Conservation (phyloP, 2,113 vertebrate genomes). For the Chlorocebus sabaeus region DNA sequence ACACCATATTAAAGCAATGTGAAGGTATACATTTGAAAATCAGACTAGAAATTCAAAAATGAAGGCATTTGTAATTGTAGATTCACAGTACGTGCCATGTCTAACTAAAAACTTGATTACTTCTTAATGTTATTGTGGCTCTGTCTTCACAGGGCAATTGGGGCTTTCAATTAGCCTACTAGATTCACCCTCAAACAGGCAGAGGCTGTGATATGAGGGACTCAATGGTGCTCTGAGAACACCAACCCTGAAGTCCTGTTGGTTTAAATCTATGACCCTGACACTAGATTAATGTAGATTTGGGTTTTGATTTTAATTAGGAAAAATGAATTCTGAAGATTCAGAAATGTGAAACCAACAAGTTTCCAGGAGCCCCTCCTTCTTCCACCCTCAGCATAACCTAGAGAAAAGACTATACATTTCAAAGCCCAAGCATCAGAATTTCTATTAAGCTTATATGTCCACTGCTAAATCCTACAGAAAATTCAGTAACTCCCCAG, state of each 20-base stretch:
- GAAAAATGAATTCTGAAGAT: conserved; percentile 8
- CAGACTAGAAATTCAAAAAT: conserved; percentile 21
- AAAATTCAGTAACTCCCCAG: conserved; percentile 3
- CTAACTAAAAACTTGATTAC: not conserved
- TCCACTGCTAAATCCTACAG: not conserved
- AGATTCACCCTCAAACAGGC: not conserved
- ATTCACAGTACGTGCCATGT: not conserved
- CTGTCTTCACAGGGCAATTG: not conserved
- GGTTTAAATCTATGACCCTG: conserved; percentile 17
- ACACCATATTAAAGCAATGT: conserved; percentile 17
- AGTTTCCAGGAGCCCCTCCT: not conserved
- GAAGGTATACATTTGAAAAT: conserved; percentile 46
- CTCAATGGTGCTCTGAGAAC: not conserved
- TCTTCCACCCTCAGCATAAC: not conserved
- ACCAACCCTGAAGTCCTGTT: not conserved
- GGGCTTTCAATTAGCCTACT: not conserved
- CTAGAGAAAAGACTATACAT: not conserved
- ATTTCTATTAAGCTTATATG: conserved; percentile 31
- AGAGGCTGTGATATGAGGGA: not conserved
- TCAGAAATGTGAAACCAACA: not conserved
- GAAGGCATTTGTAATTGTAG: not conserved
- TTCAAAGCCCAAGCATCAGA: conserved; percentile 10
- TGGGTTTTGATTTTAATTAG: conserved; percentile 46
- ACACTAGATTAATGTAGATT: not conserved
- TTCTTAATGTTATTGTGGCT: not conserved